These are phyloP conservation scores for Hirudo medicinalis DNA, from an alignment of 1,140 invertebrate genomes.

Conservation along the genomic window DNA sequence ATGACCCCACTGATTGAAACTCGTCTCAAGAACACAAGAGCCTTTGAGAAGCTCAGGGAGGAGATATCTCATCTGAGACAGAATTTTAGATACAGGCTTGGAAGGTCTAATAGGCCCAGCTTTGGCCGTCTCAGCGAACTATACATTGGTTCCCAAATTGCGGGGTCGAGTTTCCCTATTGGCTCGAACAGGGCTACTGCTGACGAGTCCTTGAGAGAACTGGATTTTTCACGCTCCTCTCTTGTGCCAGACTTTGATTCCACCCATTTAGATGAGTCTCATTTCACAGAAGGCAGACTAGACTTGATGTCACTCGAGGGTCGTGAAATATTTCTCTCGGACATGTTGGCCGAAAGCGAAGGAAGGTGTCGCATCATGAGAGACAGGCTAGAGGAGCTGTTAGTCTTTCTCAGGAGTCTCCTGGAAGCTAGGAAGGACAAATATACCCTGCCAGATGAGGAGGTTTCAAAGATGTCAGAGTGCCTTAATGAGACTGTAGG, in stretches of 20 bases:
- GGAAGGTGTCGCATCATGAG: not conserved
- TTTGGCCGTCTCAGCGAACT: too few species aligned
- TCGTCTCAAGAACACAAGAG: too few species aligned
- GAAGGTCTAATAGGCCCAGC: too few species aligned
- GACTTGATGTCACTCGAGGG: too few species aligned
- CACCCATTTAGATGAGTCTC: not conserved
- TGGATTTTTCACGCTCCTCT: not conserved
- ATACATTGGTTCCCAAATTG: too few species aligned
- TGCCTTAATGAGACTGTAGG: slow-evolving; percentile 4
- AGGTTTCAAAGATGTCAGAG: slow-evolving; percentile 1
- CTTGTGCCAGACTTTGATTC: not conserved
- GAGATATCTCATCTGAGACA: too few species aligned
- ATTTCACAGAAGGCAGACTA: too few species aligned
- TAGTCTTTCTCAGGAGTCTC: not conserved
- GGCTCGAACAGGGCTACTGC: not conserved
- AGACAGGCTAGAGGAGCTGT: not conserved
- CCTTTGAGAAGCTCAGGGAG: too few species aligned
- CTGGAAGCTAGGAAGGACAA: not conserved
- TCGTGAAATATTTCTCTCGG: not conserved
- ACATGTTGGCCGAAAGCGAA: slow-evolving; percentile 5
- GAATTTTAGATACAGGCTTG: too few species aligned
- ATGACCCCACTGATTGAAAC: too few species aligned
- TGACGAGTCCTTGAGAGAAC: not conserved
- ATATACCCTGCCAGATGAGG: not conserved
- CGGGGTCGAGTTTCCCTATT: not conserved